Evolutionary conservation across 2,888 invertebrate genomes (phyloP), one percentile per base, ranked within the genome.

Genomic region (Fragum sueziense): DNA sequence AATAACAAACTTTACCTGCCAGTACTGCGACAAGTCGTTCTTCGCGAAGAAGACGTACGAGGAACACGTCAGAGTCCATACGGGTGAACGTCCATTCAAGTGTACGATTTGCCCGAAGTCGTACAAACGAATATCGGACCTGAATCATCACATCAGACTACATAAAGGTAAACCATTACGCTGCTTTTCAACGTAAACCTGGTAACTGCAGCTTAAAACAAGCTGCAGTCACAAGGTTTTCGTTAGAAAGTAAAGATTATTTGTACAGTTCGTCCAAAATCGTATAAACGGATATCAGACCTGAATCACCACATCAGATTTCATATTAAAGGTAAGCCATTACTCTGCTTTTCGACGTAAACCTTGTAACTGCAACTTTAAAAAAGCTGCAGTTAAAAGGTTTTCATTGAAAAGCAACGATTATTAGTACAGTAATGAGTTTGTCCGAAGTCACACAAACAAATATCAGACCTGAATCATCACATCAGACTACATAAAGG

Each of bases 81-180:
- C 84, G 17, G 84, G 84, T 20, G 84, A 84, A 33, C 61, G 77
- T 34, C 84, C 84, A 9, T 84, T 79, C 51, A 84, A 81, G 61
- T 84, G 84, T 72, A 57, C 41, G 27, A 22, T 65, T 1, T 84
- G 84, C 54, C 84, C 84, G 0, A 84, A 81, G 57, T 25, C 79
- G 0, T 84, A 84, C 74, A 84, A 84, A 59, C 52, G 84, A 31
- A 70, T 84, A 2, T 29, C 74, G 25, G 84, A 84, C 57, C 70
- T 84, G n/a, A 84, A 84, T 52, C 84, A 84, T 57, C 84, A 84
- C 61, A 27, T 84, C 4, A 52, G 79, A 27, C 79, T 80, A 25
- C 84, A 84, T 52, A 84, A 76, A 71, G 82, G 82, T 82, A 72
- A 14, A n/a, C 7, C n/a, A n/a, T 37, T 14, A 37, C 37, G 6